Percentiles rank a stretch among this genome's conserved stretches.
phyloP scores from a whole-genome alignment of 2,113 vertebrate genomes.

The Crotophaga sulcirostris region DNA sequence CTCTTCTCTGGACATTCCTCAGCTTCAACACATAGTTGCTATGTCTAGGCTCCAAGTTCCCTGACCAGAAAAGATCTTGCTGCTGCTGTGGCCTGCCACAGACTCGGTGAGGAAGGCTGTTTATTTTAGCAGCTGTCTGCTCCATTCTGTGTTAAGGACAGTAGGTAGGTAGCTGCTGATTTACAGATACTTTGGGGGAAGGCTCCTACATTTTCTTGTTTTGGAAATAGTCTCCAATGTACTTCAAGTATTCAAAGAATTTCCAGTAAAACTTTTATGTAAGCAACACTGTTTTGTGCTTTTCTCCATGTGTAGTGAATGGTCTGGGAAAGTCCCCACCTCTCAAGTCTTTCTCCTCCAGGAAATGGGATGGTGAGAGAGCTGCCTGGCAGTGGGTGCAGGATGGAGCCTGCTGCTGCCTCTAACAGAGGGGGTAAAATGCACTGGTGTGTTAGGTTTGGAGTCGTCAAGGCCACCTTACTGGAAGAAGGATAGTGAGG shows the following conservation, averaged over 20 bases:
- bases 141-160: not conserved
- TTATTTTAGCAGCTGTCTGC: conserved; percentile 21
- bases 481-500: fast-evolving
- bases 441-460: not conserved
- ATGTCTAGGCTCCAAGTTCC: not conserved
- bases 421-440: not conserved
- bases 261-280: conserved; percentile 80
- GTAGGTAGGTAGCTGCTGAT: conserved; percentile 19
- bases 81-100: conserved; percentile 29
- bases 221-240: conserved; percentile 62
- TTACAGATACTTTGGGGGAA: conserved; percentile 20
- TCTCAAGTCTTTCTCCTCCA: not conserved
- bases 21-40: not conserved
- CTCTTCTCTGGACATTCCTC: conserved; percentile 1
- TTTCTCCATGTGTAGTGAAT: not conserved
- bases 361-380: not conserved
- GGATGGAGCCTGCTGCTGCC: not conserved
- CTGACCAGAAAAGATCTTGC: not conserved
- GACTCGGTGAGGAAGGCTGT: not conserved
- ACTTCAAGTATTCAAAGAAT: conserved; percentile 68
- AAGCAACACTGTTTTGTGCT: conserved; percentile 19
- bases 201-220: conserved; percentile 38
- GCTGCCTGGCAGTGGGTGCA: not conserved
- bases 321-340: not conserved
- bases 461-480: fast-evolving